Base-by-base conservation (phyloP, 1,140 invertebrate species). In the Lordiphosa clarofinis region DNA sequence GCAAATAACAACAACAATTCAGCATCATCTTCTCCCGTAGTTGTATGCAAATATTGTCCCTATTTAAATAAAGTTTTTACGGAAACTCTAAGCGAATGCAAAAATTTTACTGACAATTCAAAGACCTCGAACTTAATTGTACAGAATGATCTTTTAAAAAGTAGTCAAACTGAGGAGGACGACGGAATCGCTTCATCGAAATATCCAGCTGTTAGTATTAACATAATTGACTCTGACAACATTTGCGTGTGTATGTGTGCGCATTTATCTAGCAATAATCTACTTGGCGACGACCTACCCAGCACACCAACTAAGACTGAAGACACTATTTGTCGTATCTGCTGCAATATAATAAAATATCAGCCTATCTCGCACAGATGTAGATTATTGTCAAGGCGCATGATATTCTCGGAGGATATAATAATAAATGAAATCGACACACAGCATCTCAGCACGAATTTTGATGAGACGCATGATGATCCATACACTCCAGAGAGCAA, bases 401-500 rank as follows among this genome's bases (percentile, higher is more conserved):
- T 71, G 6, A 59, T 79, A 50, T 56, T 86, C 1, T 56, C 67
- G 4, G 71, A 91, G 56, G 88, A 89, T 31, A 89, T 92, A 39
- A 91, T 91, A 56, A 90, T 92, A 2, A 92, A 91, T 69, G 90
- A 90, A 56, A 89, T 92, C 13, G 91, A 92, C 64, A 89, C 88
- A 12, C 89, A 90, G n/a, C 74, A 91, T 55, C 79, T 92, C 0
- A 90, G 84, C 52, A 84, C 76, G 8, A 66, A 52, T 38, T 50
- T 68, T 39, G 63, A 84, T 39, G 88, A 60, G 19, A 39, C 57
- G 21, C 90, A 89, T 19, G 87, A 92, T 75, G 94, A 94, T 86
- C 94, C 94, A 1, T 95, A 95, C 64, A 95, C 94, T 0, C 94
- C 94, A 10, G 94, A 95, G 71, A 94, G 94, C 89, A 91, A 92